Evolutionary conservation across 2,113 vertebrate species (phyloP).

Genomic region (Cyanistes caeruleus): DNA sequence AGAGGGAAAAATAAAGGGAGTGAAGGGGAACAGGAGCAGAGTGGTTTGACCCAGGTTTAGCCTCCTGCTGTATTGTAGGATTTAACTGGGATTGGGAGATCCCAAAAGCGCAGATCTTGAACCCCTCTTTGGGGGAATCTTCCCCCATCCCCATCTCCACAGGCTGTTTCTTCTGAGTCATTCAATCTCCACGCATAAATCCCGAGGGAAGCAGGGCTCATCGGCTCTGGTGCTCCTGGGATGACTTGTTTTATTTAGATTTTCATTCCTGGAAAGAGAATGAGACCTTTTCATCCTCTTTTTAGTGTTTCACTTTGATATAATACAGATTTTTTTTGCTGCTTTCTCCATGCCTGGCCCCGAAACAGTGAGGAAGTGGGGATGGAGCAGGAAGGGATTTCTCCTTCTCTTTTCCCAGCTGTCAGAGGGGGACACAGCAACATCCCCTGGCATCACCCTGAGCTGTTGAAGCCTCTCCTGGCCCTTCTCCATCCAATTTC

Average conservation of each 20-base stretch:
- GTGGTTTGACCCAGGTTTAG: background rate
- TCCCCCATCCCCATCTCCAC: background rate
- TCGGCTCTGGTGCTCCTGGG: background rate
- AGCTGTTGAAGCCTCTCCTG: background rate
- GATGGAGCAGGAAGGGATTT: background rate
- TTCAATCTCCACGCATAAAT: background rate
- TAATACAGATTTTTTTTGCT: background rate
- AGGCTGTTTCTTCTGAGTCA: accelerated
- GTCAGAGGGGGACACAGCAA: background rate
- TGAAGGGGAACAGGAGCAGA: background rate
- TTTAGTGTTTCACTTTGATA: background rate
- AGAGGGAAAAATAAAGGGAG: background rate
- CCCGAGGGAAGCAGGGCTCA: background rate
- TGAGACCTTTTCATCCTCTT: accelerated
- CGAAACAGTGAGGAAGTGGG: accelerated
- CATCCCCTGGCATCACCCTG: background rate
- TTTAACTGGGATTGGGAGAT: background rate
- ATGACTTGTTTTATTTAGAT: background rate
- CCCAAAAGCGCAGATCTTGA: accelerated
- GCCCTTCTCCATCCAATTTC: background rate
- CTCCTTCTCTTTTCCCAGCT: background rate
- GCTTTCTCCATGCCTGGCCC: background rate
- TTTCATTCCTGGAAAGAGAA: background rate
- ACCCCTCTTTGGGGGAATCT: background rate
- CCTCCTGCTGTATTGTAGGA: background rate